phyloP scores from a whole-genome alignment of 2,113 vertebrate species.

The Bos javanicus region DNA sequence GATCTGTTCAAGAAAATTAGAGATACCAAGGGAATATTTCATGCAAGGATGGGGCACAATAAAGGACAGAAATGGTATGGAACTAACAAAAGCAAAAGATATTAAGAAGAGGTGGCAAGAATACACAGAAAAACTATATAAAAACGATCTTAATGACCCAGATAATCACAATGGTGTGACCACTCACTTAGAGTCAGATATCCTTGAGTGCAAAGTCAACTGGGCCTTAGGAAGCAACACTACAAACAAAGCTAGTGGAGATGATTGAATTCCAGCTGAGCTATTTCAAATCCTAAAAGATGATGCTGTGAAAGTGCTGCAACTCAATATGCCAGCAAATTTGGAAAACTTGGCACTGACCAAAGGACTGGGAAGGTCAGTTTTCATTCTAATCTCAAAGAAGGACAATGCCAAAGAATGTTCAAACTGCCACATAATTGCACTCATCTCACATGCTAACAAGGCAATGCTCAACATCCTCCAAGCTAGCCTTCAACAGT shows the following conservation, averaged over 20 bases:
- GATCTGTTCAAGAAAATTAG: background rate
- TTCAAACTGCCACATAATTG: background rate
- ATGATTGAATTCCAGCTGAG: background rate
- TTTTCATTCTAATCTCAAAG: background rate
- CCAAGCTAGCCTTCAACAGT: background rate
- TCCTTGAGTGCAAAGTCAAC: background rate
- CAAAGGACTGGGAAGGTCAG: background rate
- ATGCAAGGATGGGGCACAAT: background rate
- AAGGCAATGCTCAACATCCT: background rate
- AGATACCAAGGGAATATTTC: background rate
- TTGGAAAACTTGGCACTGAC: background rate
- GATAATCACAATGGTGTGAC: background rate
- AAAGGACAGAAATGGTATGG: background rate
- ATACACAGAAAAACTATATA: background rate
- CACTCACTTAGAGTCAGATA: background rate
- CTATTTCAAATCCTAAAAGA: background rate
- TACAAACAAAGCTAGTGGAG: background rate
- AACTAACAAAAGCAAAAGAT: background rate
- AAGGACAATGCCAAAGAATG: background rate
- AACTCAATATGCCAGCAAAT: background rate
- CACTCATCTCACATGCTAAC: fast-evolving
- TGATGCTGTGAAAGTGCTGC: background rate
- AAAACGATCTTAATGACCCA: background rate
- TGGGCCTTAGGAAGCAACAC: background rate
- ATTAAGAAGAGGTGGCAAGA: background rate